phyloP scores from a whole-genome alignment of 2,888 invertebrate genomes.

The Andrena bicolor region DNA sequence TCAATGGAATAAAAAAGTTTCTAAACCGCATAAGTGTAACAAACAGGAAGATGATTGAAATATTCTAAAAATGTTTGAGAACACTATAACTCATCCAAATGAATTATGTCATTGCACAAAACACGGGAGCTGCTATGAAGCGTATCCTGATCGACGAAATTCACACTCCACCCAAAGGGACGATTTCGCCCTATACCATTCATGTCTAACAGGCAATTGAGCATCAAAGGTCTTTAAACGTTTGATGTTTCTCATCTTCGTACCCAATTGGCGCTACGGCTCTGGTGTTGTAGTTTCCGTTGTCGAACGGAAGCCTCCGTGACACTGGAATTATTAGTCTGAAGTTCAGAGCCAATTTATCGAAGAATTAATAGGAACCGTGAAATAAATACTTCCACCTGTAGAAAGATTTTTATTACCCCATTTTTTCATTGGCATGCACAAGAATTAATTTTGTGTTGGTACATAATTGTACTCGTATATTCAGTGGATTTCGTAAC shows the following conservation, averaged over 20 bases:
- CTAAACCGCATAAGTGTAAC: neutral
- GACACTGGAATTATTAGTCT: constrained; percentile 50
- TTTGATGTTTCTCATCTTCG: constrained; percentile 71
- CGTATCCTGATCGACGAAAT: constrained; percentile 70
- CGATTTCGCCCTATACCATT: constrained; percentile 66
- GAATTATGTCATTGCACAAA: constrained; percentile 51
- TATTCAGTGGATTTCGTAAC: too few species aligned
- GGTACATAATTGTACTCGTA: too few species aligned
- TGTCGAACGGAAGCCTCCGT: constrained; percentile 64
- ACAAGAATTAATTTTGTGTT: neutral
- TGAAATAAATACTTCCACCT: neutral
- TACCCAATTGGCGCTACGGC: constrained; percentile 60
- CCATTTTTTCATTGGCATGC: neutral
- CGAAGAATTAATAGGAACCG: constrained; percentile 16
- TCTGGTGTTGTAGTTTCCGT: constrained; percentile 67
- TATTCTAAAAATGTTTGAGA: constrained; percentile 3
- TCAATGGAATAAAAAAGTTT: neutral
- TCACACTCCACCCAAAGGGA: constrained; percentile 60
- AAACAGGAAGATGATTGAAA: neutral
- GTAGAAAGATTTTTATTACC: neutral
- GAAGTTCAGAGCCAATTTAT: constrained; percentile 39
- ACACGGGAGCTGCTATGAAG: constrained; percentile 62
- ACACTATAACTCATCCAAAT: neutral
- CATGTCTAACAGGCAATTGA: constrained; percentile 74
- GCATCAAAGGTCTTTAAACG: constrained; percentile 79